Evolutionary conservation across 2,888 invertebrate genomes (phyloP).

Genomic region (Chrysolina haemoptera): DNA sequence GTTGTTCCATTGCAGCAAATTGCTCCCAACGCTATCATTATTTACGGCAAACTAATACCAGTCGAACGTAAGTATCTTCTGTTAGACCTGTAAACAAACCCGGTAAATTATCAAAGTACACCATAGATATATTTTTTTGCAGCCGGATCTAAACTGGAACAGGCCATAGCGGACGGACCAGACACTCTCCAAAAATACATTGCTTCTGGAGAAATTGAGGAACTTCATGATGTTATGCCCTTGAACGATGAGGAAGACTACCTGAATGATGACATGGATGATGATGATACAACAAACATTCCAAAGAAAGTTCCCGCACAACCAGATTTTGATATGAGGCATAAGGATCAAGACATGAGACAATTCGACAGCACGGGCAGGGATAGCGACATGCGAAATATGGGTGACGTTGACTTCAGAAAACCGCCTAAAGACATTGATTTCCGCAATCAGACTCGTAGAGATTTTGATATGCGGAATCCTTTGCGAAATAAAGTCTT

Average conservation of each 20-base stretch:
- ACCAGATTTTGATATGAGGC: slow-evolving; percentile 50
- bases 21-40: slow-evolving; percentile 84
- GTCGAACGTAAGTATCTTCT: slow-evolving; percentile 76
- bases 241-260: slow-evolving; percentile 74
- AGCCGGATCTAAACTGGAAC: slow-evolving; percentile 84
- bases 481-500: slow-evolving; percentile 44
- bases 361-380: slow-evolving; percentile 43
- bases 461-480: slow-evolving; percentile 61
- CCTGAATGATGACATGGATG: slow-evolving; percentile 71
- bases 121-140: slow-evolving; percentile 46
- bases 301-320: slow-evolving; percentile 39
- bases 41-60: slow-evolving; percentile 87
- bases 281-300: slow-evolving; percentile 58
- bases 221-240: slow-evolving; percentile 84
- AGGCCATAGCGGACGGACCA: slow-evolving; percentile 84
- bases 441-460: slow-evolving; percentile 55
- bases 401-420: slow-evolving; percentile 58
- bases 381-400: slow-evolving; percentile 58
- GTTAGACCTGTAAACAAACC: too few relatives aligned
- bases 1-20: slow-evolving; percentile 84
- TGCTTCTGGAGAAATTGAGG: slow-evolving; percentile 86
- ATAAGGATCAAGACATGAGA: slow-evolving; percentile 63
- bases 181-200: slow-evolving; percentile 84
- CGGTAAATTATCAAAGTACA: background rate
- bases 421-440: slow-evolving; percentile 50